These are phyloP conservation scores for Terrapene triunguis DNA, from an alignment of 2,113 vertebrate species.

Conservation along the genomic window DNA sequence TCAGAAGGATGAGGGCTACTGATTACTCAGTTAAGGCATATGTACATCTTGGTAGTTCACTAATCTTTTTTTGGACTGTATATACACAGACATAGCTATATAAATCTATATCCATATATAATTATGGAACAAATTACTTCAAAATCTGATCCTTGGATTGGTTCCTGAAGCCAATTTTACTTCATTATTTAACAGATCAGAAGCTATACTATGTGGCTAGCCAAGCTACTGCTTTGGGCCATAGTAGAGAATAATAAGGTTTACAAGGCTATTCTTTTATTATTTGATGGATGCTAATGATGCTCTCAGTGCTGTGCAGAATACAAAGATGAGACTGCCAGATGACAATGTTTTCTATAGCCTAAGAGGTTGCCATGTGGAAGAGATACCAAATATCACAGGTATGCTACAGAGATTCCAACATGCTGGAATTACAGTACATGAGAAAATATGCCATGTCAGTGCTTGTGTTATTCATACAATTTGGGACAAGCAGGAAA, in stretches of 20 bases:
- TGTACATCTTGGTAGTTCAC: not conserved
- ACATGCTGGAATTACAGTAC: not conserved
- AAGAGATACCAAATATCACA: not conserved
- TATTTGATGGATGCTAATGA: not conserved
- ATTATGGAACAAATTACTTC: not conserved
- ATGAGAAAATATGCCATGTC: not conserved
- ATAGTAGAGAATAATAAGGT: not conserved
- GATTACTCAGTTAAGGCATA: not conserved
- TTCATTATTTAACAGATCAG: not conserved
- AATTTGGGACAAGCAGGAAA: not conserved
- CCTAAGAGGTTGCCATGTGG: not conserved
- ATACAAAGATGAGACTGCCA: not conserved
- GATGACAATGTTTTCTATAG: not conserved
- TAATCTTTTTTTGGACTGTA: not conserved
- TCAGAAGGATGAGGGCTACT: not conserved
- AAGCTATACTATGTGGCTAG: not conserved
- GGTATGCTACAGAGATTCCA: not conserved
- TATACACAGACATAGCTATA: not conserved
- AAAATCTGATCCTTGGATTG: not conserved
- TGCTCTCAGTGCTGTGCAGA: not conserved
- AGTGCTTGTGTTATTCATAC: not conserved
- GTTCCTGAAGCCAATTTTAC: not conserved
- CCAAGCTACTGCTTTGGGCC: not conserved
- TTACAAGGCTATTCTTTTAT: not conserved
- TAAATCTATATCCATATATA: not conserved